A percentile compares a stretch with the other conserved stretches of the same genome.
phyloP scores from a whole-genome alignment of 2,888 invertebrate genomes.

The Drosophila macrospina region DNA sequence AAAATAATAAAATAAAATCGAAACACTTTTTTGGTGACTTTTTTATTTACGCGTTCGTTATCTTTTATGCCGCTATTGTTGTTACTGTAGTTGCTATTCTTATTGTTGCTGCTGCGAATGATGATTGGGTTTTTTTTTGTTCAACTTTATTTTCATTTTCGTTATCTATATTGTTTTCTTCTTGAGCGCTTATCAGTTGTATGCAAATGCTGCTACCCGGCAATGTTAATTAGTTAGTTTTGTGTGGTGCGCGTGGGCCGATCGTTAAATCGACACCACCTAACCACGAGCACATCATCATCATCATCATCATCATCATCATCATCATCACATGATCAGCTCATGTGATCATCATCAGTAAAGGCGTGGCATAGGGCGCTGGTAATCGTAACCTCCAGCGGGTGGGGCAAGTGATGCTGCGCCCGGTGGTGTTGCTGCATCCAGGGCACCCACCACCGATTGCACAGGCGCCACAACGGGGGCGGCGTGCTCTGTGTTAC shows the following conservation, averaged over 20 bases:
- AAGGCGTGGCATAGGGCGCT: constrained; percentile 40
- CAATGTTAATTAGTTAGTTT: constrained; percentile 40
- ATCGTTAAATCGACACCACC: constrained; percentile 46
- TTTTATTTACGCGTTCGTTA: constrained; percentile 67
- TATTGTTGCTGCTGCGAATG: constrained; percentile 23
- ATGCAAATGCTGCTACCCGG: constrained; percentile 53
- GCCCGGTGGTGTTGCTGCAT: constrained; percentile 12
- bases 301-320: background rate
- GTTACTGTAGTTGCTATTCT: constrained; percentile 16
- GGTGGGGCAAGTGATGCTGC: constrained; percentile 31
- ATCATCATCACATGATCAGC: background rate
- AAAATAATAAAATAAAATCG: constrained; percentile 12
- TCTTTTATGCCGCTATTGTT: constrained; percentile 47
- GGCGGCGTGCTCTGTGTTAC: constrained; percentile 80
- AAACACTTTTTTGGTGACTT: constrained; percentile 32
- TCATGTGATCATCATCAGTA: constrained; percentile 20
- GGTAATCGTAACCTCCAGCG: constrained; percentile 79
- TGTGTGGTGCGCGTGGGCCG: constrained; percentile 44
- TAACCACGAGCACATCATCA: constrained; percentile 1
- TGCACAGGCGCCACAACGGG: constrained; percentile 80
- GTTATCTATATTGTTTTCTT: constrained; percentile 40
- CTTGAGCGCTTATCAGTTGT: constrained; percentile 44
- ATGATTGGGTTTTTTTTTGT: constrained; percentile 24
- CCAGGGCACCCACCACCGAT: constrained; percentile 81
- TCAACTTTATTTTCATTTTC: constrained; percentile 15